Evolutionary conservation across 2,797 vertebrate genomes (phyloP).

Genomic region (Eremophila alpestris): DNA sequence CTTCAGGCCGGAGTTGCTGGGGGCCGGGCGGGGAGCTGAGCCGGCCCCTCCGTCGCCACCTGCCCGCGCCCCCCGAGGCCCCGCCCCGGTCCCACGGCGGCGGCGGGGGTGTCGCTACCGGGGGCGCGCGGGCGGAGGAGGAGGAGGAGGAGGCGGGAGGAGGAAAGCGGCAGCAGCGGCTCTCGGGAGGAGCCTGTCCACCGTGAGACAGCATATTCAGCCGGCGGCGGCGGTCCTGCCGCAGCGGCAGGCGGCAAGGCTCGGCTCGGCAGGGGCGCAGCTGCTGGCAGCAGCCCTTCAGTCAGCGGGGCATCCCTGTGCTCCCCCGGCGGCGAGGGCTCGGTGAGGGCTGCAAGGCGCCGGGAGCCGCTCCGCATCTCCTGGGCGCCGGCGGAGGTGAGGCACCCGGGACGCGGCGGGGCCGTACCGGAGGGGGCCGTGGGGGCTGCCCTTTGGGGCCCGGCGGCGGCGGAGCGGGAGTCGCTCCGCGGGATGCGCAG

Average conservation of each 20-base stretch:
- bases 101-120: conserved; percentile 20
- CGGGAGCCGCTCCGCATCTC: not conserved
- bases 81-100: not conserved
- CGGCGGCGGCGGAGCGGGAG: not conserved
- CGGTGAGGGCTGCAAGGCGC: not conserved
- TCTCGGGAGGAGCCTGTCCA: conserved; percentile 64
- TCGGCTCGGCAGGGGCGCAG: not conserved
- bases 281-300: not conserved
- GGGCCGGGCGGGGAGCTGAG: not conserved
- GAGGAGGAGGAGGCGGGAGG: not conserved
- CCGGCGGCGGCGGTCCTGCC: not conserved
- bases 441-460: not conserved
- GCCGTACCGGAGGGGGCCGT: not conserved
- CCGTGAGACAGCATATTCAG: conserved; percentile 79
- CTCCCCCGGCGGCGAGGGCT: not conserved
- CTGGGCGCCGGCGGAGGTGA: not conserved
- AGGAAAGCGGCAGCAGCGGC: conserved; percentile 26
- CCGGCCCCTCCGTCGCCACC: not conserved
- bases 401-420: not conserved
- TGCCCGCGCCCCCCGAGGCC: not conserved
- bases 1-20: not conserved
- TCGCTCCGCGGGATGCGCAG: not conserved
- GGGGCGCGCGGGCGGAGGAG: not conserved
- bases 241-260: not conserved
- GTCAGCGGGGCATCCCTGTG: not conserved